phyloP scores from a whole-genome alignment of 2,113 vertebrate species.

The Microtus oregoni region DNA sequence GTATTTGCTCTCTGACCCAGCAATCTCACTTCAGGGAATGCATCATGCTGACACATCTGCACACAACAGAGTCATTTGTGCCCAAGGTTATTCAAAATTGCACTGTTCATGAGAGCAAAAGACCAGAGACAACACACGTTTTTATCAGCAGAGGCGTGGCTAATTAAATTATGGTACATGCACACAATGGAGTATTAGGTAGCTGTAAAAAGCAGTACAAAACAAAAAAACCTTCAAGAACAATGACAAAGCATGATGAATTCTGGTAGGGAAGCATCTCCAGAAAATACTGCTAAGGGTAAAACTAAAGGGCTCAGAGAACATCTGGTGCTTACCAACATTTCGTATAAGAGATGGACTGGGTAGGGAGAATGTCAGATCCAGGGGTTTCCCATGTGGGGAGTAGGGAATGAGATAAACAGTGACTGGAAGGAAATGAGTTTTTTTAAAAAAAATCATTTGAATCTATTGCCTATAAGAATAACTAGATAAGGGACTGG shows the following conservation, averaged over 20 bases:
- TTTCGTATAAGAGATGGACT: neutral
- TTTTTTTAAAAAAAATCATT: neutral
- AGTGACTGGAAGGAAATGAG: neutral
- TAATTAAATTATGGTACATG: neutral
- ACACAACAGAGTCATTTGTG: constrained; percentile 59
- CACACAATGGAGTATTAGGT: constrained; percentile 58
- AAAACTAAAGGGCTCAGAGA: neutral
- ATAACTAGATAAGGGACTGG: neutral
- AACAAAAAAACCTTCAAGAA: neutral
- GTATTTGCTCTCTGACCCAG: constrained; percentile 62
- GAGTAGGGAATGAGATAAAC: neutral
- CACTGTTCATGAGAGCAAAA: constrained; percentile 47
- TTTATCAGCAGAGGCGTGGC: neutral
- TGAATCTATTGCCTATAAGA: neutral
- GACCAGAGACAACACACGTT: neutral
- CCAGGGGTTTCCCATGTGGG: neutral
- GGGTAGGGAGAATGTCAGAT: neutral
- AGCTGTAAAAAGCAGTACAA: neutral
- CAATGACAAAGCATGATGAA: neutral
- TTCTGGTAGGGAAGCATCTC: neutral
- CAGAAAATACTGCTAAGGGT: neutral
- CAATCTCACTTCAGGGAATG: constrained; percentile 54
- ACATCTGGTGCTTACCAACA: neutral
- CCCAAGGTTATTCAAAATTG: constrained; percentile 25
- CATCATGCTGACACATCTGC: constrained; percentile 35